These are phyloP conservation scores for Tubulanus polymorphus DNA, from an alignment of 2,888 invertebrate genomes.

Conservation along the genomic window DNA sequence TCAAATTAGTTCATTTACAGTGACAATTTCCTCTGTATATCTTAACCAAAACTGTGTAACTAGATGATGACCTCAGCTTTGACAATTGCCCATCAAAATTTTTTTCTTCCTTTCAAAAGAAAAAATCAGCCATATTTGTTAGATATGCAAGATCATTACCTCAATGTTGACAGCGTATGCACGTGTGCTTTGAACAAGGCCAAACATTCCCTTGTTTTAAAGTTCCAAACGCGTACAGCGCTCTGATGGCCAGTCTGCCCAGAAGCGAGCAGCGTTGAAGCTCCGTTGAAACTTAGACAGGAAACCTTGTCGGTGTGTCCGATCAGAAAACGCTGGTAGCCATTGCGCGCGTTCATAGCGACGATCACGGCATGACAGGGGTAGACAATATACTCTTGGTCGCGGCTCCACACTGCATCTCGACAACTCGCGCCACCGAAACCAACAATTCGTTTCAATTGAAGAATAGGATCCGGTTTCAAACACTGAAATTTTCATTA, in stretches of 20 bases:
- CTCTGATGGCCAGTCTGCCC: conserved; percentile 50
- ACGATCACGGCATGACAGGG: conserved; percentile 51
- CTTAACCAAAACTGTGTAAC: too few relatives aligned
- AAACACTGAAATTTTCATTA: conserved; percentile 39
- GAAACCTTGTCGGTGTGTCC: conserved; percentile 54
- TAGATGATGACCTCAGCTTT: too few relatives aligned
- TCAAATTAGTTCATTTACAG: too few relatives aligned
- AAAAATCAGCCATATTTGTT: too few relatives aligned
- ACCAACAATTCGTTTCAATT: conserved; percentile 46
- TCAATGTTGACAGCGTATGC: conserved; percentile 40
- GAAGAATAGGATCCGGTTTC: conserved; percentile 49
- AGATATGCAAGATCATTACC: too few relatives aligned
- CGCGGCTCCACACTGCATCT: conserved; percentile 47
- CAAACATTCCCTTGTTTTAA: conserved; percentile 43
- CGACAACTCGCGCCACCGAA: conserved; percentile 45
- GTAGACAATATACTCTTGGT: conserved; percentile 43
- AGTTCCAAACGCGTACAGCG: conserved; percentile 50
- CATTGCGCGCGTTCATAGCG: conserved; percentile 44
- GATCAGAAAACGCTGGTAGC: conserved; percentile 50
- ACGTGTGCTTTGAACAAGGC: conserved; percentile 47
- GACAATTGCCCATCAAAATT: too few relatives aligned
- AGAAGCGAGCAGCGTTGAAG: conserved; percentile 42
- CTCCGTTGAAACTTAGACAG: conserved; percentile 40
- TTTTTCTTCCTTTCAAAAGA: too few relatives aligned
- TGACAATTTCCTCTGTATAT: too few relatives aligned